Evolutionary conservation across 2,888 invertebrate species (phyloP).

Genomic region (Cheilosia vernalis): DNA sequence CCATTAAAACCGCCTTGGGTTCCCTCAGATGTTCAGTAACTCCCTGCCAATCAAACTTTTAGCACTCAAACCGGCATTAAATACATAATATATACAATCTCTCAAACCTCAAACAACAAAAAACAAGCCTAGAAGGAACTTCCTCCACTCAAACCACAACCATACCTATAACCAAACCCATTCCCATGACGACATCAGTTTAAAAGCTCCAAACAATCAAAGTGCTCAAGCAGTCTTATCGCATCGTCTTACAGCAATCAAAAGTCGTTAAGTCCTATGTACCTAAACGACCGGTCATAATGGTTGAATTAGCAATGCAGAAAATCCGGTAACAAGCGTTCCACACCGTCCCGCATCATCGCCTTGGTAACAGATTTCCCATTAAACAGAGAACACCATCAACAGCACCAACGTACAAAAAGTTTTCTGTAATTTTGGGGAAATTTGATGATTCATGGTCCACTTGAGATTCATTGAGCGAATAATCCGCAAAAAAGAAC

Average conservation of each 20-base stretch:
- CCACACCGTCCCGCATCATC: constrained; percentile 19
- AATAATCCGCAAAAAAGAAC: constrained; percentile 19
- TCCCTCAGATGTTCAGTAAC: too few relatives aligned
- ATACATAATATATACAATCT: too few relatives aligned
- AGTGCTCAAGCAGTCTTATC: constrained; percentile 16
- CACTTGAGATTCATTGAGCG: constrained; percentile 72
- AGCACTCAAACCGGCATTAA: too few relatives aligned
- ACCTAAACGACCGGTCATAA: constrained; percentile 39
- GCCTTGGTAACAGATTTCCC: constrained; percentile 20
- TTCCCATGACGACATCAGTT: constrained; percentile 1
- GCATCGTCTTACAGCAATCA: constrained; percentile 25
- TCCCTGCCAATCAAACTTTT: too few relatives aligned
- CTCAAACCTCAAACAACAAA: too few relatives aligned
- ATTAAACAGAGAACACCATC: neutral
- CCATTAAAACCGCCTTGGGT: too few relatives aligned
- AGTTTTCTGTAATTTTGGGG: constrained; percentile 52
- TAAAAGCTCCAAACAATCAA: constrained; percentile 24
- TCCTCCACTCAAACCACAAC: neutral
- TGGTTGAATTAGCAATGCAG: constrained; percentile 39
- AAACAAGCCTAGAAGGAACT: too few relatives aligned
- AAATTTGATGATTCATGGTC: constrained; percentile 72
- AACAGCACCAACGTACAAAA: neutral
- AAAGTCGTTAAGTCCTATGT: constrained; percentile 32
- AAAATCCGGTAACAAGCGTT: constrained; percentile 27
- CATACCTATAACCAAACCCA: neutral